Evolutionary conservation across 2,797 vertebrate species (phyloP), one percentile per base, ranked within the genome.

Genomic region (Manis pentadactyla): DNA sequence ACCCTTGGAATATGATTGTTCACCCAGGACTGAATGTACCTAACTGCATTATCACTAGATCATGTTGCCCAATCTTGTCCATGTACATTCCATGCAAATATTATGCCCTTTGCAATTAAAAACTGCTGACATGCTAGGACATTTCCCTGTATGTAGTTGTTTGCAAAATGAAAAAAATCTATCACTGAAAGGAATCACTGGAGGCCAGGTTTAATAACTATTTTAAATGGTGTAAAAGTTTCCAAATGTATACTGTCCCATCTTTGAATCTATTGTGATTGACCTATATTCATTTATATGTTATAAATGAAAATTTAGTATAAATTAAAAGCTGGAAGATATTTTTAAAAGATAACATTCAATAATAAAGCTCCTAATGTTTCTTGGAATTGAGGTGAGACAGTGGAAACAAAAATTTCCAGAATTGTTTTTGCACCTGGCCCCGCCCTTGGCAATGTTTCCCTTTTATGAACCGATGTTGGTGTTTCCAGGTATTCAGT

Each of bases 381-480:
- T 96, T 93, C 95, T 86, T 83, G 57, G 82, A 95, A 95, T 79
- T 93, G 66, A 91, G 73, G 39, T 87, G 59, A 90, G 68, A 51
- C 39, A 19, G 55, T 78, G 73, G 78, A 94, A 97, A 86, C 25
- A 69, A 89, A 78, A 74, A 23, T 91, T 94, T 97, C 68, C 82
- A 96, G 93, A 90, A 94, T 3, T 93, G 82, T 83, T 96, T 89
- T 85, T 94, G 57, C 79, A 74, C 31, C 39, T 90, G 77, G n/a
- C 71, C 55, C 34, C 8, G 8, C 64, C 84, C 23, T 87, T 86
- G 66, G 55, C 71, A 73, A 88, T 55, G 23, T 37, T 93, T 49
- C 63, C 25, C 88, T 90, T 61, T 69, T 68, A 88, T 61, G 87
- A 95, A 93, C 19, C 64, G 71, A 75, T 8, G 11, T 7, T 75